A percentile compares a stretch with the other conserved stretches of the same genome.
These are phyloP conservation scores for Brachyhypopomus occidentalis DNA, from an alignment of 2,113 vertebrate species.

Conservation along the genomic window DNA sequence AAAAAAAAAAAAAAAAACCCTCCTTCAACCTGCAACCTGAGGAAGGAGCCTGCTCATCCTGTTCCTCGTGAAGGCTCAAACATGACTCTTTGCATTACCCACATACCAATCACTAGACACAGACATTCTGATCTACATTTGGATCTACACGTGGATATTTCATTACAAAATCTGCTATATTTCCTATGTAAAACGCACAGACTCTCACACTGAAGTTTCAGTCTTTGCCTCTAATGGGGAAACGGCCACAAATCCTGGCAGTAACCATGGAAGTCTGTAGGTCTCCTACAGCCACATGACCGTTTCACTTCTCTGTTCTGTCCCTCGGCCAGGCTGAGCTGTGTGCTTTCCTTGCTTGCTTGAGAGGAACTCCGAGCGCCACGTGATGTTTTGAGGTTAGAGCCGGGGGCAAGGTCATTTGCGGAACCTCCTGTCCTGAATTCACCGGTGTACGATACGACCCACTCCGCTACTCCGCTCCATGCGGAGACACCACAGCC, in stretches of 20 bases:
- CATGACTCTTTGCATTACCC: background rate
- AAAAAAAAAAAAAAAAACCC: background rate
- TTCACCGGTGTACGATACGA: conserved; percentile 16
- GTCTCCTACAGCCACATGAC: conserved; percentile 21
- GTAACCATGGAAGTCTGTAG: conserved; percentile 17
- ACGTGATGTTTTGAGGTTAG: conserved; percentile 51
- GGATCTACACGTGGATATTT: no score
- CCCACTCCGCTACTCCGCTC: conserved; percentile 13
- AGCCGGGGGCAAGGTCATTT: conserved; percentile 34
- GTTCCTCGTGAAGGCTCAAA: background rate
- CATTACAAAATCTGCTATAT: background rate
- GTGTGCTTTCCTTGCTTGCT: conserved; percentile 46
- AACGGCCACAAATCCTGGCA: background rate
- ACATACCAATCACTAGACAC: background rate
- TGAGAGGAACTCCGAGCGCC: conserved; percentile 41
- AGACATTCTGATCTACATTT: background rate
- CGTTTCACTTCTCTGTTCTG: conserved; percentile 40
- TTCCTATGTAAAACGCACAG: background rate
- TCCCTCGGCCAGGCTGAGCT: conserved; percentile 16
- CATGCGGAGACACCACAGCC: conserved; percentile 27
- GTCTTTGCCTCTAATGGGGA: background rate
- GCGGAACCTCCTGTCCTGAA: conserved; percentile 15
- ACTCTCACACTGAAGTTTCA: no score
- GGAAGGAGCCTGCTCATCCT: conserved; percentile 3
- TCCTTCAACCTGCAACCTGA: background rate